These are phyloP conservation scores for Phylloscopus trochiloides DNA, from an alignment of 2,113 vertebrate species.

Conservation along the genomic window DNA sequence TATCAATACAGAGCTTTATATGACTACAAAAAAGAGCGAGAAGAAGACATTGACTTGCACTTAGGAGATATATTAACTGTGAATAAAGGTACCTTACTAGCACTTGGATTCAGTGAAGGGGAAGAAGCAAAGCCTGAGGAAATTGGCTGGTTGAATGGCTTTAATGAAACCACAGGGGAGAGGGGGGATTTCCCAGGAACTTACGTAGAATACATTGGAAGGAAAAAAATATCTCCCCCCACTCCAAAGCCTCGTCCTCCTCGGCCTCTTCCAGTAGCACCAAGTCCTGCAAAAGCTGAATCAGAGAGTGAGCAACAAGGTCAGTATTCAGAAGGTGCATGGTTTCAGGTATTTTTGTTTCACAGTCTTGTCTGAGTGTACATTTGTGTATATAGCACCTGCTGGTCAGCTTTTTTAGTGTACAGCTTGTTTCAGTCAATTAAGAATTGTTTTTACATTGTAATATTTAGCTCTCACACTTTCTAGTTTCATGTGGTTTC, in stretches of 20 bases:
- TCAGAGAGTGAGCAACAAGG: constrained; percentile 87
- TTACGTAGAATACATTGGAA: constrained; percentile 94
- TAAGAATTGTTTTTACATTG: neutral
- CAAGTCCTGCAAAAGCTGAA: constrained; percentile 79
- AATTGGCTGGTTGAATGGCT: constrained; percentile 95
- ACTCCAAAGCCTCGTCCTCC: constrained; percentile 94
- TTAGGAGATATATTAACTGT: constrained; percentile 91
- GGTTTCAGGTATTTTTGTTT: neutral
- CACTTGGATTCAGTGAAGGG: constrained; percentile 88
- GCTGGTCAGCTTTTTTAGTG: neutral
- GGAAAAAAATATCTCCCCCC: constrained; percentile 92
- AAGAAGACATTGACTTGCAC: constrained; percentile 94
- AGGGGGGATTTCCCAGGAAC: constrained; percentile 98
- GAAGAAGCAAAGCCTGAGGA: constrained; percentile 91
- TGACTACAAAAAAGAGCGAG: constrained; percentile 94
- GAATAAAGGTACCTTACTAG: constrained; percentile 89
- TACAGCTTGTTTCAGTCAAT: neutral
- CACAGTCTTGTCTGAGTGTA: neutral
- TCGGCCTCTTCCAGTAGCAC: constrained; percentile 92
- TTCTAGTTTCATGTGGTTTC: neutral
- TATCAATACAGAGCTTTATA: constrained; percentile 96
- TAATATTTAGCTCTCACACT: neutral
- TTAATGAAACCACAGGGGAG: constrained; percentile 94
- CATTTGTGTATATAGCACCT: neutral
- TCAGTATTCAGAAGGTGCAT: constrained; percentile 57